phyloP scores from a whole-genome alignment of 2,797 vertebrate species.

The Craterocephalus amniculus region DNA sequence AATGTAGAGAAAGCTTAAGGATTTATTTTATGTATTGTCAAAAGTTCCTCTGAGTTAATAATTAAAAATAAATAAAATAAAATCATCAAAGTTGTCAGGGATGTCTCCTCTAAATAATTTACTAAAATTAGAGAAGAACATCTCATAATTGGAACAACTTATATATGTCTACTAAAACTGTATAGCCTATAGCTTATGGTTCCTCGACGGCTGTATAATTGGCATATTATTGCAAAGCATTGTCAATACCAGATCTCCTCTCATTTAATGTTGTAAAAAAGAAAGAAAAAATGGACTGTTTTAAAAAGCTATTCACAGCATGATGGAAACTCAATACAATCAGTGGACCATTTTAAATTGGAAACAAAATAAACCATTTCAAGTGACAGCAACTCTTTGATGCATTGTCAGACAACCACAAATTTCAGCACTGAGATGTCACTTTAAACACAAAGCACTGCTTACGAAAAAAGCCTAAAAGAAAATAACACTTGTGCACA shows the following conservation, averaged over 20 bases:
- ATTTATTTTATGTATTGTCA: not conserved
- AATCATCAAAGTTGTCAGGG: constrained; percentile 2
- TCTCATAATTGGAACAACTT: not conserved
- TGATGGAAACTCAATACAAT: no score
- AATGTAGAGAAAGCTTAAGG: not conserved
- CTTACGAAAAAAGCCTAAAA: not conserved
- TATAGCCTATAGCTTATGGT: not conserved
- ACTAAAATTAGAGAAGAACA: not conserved
- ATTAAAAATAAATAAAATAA: not conserved
- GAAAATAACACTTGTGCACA: not conserved
- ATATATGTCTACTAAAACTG: not conserved
- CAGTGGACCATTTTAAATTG: no score
- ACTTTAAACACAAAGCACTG: not conserved
- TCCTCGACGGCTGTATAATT: not conserved
- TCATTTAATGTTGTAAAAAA: no score
- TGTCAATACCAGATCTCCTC: not conserved
- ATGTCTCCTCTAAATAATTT: not conserved
- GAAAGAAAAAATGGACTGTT: no score
- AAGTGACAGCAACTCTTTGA: not conserved
- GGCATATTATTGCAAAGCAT: not conserved
- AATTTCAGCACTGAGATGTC: not conserved
- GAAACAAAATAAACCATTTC: no score
- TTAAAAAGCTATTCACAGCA: no score
- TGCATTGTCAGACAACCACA: not conserved
- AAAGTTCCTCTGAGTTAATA: no score